A percentile compares a stretch with the other conserved stretches of the same genome.
These are phyloP conservation scores for Potamilus streckersoni DNA, from an alignment of 1,140 invertebrate species.

Conservation along the genomic window DNA sequence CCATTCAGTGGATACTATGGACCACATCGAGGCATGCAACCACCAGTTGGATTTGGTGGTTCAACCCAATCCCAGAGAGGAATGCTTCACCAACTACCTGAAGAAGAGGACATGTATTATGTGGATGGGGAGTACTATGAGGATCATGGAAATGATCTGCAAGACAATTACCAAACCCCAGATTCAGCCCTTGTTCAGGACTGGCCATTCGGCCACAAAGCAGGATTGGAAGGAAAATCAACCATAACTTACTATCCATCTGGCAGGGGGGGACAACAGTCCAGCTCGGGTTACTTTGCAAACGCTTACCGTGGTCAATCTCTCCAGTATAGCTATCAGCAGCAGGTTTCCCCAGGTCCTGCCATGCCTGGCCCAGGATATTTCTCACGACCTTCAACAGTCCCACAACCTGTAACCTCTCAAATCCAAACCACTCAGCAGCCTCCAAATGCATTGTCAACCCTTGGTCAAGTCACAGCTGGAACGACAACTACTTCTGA, in stretches of 20 bases:
- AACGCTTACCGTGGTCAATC: conserved; percentile 52
- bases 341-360: conserved; percentile 11
- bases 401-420: conserved; percentile 1
- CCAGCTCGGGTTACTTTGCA: conserved; percentile 49
- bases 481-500: conserved; percentile 19
- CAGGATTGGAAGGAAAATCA: conserved; percentile 46
- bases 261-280: conserved; percentile 22
- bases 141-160: conserved; percentile 21
- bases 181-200: conserved; percentile 49
- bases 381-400: conserved; percentile 39
- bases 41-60: conserved; percentile 16
- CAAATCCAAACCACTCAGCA: conserved; percentile 6
- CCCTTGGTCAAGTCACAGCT: neutral
- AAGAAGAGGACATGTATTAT: conserved; percentile 53
- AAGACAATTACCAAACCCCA: conserved; percentile 26
- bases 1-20: conserved; percentile 24
- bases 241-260: conserved; percentile 47
- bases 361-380: conserved; percentile 49
- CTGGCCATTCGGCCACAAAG: conserved; percentile 47
- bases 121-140: conserved; percentile 51
- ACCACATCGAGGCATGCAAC: conserved; percentile 31
- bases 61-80: conserved; percentile 38
- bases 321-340: conserved; percentile 47
- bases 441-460: neutral
- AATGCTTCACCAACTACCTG: conserved; percentile 4